These are phyloP conservation scores for Bombus impatiens DNA, from an alignment of 1,140 invertebrate genomes.

Conservation along the genomic window DNA sequence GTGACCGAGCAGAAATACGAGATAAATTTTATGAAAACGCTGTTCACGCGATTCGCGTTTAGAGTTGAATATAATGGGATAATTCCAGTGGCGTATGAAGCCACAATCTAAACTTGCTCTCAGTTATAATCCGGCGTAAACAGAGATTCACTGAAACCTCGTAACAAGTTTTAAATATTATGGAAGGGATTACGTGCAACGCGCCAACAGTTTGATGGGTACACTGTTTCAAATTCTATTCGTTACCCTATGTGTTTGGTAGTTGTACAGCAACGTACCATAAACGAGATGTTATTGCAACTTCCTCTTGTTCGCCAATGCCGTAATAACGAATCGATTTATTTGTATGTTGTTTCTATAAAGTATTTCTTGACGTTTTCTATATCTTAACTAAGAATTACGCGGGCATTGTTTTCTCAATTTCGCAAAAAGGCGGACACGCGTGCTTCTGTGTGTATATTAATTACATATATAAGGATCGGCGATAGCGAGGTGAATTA, in stretches of 20 bases:
- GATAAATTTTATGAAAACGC: not conserved
- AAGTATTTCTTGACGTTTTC: not conserved
- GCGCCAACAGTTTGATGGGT: slow-evolving; percentile 51
- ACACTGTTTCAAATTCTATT: slow-evolving; percentile 53
- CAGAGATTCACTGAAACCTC: slow-evolving; percentile 8
- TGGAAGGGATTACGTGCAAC: slow-evolving; percentile 34
- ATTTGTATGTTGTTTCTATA: too few relatives aligned
- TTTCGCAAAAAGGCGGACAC: too few relatives aligned
- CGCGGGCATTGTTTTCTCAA: not conserved
- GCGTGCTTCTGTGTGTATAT: slow-evolving; percentile 13
- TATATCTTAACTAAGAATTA: too few relatives aligned
- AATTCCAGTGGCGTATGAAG: not conserved
- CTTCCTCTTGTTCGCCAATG: not conserved
- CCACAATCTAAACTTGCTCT: slow-evolving; percentile 25
- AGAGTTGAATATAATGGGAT: slow-evolving; percentile 2
- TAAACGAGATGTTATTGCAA: slow-evolving; percentile 59
- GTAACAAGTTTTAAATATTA: slow-evolving; percentile 47
- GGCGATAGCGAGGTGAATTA: slow-evolving; percentile 48
- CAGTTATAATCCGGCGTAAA: slow-evolving; percentile 30
- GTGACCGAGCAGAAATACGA: not conserved
- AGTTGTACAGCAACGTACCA: slow-evolving; percentile 45
- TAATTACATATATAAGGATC: slow-evolving; percentile 40
- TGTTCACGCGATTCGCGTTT: not conserved
- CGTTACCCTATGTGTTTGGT: slow-evolving; percentile 31
- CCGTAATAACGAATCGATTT: slow-evolving; percentile 36